A percentile compares a stretch with the other conserved stretches of the same genome.
phyloP scores from a whole-genome alignment of 2,797 vertebrate genomes.

The Melanogrammus aeglefinus region DNA sequence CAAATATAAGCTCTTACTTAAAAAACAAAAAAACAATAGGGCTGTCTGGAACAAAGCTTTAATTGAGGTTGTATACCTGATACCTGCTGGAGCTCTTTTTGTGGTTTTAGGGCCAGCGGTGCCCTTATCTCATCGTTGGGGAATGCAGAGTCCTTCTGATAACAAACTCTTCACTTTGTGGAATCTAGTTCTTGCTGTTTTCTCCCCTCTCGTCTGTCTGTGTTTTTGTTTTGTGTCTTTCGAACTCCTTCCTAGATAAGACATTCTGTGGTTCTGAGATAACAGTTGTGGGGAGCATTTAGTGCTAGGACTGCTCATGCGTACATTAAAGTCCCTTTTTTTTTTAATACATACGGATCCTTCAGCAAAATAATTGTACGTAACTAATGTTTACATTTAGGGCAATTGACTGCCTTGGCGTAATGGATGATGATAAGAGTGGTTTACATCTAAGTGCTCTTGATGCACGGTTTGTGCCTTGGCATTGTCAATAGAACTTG shows the following conservation, averaged over 20 bases:
- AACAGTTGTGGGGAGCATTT: slow-evolving; percentile 3
- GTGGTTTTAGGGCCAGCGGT: slow-evolving; percentile 16
- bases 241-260: slow-evolving; percentile 20
- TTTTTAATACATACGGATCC: background rate
- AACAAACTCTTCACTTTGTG: slow-evolving; percentile 22
- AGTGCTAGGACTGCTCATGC: background rate
- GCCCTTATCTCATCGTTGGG: slow-evolving; percentile 30
- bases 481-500: background rate
- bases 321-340: background rate
- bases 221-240: slow-evolving; percentile 15
- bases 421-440: background rate
- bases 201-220: background rate
- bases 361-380: background rate
- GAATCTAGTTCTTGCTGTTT: slow-evolving; percentile 30
- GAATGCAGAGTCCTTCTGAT: slow-evolving; percentile 41
- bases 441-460: background rate
- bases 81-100: slow-evolving; percentile 7
- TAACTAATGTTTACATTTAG: background rate
- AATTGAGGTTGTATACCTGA: background rate
- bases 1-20: background rate
- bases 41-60: background rate
- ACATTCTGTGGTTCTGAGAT: slow-evolving; percentile 5
- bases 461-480: background rate
- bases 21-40: background rate
- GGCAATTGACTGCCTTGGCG: background rate